Percentiles rank a stretch among this genome's conserved stretches.
phyloP scores from a whole-genome alignment of 2,888 invertebrate species.

The Omphaloscelis lunosa region DNA sequence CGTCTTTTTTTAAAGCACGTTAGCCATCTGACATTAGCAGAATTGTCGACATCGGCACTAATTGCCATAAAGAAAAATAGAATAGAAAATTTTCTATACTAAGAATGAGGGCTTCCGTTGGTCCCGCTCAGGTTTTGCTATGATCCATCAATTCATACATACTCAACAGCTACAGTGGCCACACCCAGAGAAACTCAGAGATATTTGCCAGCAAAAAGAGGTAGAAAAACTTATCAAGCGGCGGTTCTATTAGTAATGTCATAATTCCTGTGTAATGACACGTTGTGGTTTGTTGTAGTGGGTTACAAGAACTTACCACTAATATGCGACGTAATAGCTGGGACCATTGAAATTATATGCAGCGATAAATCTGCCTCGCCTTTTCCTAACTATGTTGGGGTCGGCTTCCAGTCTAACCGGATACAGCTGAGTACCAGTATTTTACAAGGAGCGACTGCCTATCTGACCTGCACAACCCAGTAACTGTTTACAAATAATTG shows the following conservation, averaged over 20 bases:
- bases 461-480: too few species aligned
- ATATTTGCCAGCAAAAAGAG: slow-evolving; percentile 50
- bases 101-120: slow-evolving; percentile 38
- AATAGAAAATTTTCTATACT: slow-evolving; percentile 27
- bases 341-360: slow-evolving; percentile 32
- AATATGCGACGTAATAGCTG: slow-evolving; percentile 32
- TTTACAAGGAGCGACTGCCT: too few species aligned
- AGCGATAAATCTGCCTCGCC: too few species aligned
- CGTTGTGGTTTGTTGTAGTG: slow-evolving; percentile 30
- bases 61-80: neutral
- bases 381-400: too few species aligned
- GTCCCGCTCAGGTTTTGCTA: slow-evolving; percentile 34
- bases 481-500: too few species aligned
- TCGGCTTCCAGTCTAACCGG: too few species aligned
- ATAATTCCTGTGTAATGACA: slow-evolving; percentile 67
- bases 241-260: slow-evolving; percentile 57
- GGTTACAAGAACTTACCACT: slow-evolving; percentile 37
- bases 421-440: too few species aligned
- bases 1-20: neutral
- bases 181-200: slow-evolving; percentile 66
- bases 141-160: slow-evolving; percentile 38
- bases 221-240: slow-evolving; percentile 59
- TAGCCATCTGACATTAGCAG: neutral
- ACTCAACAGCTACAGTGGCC: slow-evolving; percentile 34
- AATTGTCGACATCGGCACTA: neutral